Conservation (phyloP, 2,113 vertebrate genomes). For the Progne subis region DNA sequence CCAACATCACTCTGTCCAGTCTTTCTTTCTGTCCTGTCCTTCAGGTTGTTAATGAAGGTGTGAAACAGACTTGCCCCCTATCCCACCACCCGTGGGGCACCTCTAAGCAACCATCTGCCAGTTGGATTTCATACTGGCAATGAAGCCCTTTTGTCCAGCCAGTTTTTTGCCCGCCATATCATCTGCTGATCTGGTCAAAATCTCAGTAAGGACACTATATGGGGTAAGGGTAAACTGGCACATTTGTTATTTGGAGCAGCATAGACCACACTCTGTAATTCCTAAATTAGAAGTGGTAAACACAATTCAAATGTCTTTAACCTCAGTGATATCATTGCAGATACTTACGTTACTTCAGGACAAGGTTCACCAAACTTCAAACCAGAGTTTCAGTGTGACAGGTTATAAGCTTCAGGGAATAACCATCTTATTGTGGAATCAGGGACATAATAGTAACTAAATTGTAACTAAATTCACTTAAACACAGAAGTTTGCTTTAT, state of each 20-base stretch:
- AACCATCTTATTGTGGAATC: not conserved
- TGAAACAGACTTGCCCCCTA: not conserved
- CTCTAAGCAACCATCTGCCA: not conserved
- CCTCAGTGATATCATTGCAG: not conserved
- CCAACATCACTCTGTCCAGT: not conserved
- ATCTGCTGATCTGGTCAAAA: not conserved
- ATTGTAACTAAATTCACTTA: not conserved
- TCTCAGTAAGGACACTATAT: not conserved
- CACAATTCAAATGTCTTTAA: not conserved
- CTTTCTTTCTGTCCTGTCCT: not conserved
- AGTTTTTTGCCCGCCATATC: not conserved
- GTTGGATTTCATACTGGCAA: not conserved
- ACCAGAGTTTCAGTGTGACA: not conserved
- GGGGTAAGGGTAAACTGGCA: not conserved
- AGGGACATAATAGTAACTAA: not conserved
- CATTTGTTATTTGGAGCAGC: not conserved
- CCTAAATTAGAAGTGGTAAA: not conserved
- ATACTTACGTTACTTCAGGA: not conserved
- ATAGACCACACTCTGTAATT: not conserved
- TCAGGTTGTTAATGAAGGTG: not conserved
- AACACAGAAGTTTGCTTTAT: not conserved
- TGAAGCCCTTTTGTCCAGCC: not conserved
- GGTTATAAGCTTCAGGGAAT: not conserved
- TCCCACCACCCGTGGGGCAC: not conserved
- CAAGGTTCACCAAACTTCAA: not conserved